phyloP scores from a whole-genome alignment of 2,113 vertebrate genomes.

The Misgurnus anguillicaudatus region DNA sequence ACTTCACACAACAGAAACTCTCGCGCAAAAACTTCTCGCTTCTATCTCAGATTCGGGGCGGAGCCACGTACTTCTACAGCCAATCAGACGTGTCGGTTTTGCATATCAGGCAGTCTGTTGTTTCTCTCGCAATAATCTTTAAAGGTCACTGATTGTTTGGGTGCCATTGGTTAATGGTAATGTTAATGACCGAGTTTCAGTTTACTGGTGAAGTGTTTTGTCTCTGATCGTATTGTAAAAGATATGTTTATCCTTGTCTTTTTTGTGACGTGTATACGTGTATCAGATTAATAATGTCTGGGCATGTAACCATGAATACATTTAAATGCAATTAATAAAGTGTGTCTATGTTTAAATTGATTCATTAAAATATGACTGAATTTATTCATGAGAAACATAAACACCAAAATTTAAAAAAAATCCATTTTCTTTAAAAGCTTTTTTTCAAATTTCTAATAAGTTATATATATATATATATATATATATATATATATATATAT shows the following conservation, averaged over 20 bases:
- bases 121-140: background rate
- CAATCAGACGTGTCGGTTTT: constrained; percentile 60
- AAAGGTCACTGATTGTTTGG: background rate
- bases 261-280: background rate
- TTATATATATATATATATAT: no score
- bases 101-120: constrained; percentile 42
- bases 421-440: no score
- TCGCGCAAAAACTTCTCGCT: constrained; percentile 53
- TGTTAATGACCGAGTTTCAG: background rate
- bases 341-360: no score
- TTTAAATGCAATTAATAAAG: no score
- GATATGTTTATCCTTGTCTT: background rate
- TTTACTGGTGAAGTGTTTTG: background rate
- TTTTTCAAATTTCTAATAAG: no score
- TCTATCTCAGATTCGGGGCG: constrained; percentile 24
- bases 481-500: no score
- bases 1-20: background rate
- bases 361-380: no score
- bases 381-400: no score
- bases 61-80: constrained; percentile 37
- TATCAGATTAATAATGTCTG: background rate
- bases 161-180: background rate
- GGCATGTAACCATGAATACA: background rate
- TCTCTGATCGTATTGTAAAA: background rate
- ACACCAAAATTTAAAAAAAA: no score